A percentile compares a stretch with the other conserved stretches of the same genome.
Evolutionary conservation across 1,140 invertebrate genomes (phyloP).

Genomic region (Andrena cerasifolii): DNA sequence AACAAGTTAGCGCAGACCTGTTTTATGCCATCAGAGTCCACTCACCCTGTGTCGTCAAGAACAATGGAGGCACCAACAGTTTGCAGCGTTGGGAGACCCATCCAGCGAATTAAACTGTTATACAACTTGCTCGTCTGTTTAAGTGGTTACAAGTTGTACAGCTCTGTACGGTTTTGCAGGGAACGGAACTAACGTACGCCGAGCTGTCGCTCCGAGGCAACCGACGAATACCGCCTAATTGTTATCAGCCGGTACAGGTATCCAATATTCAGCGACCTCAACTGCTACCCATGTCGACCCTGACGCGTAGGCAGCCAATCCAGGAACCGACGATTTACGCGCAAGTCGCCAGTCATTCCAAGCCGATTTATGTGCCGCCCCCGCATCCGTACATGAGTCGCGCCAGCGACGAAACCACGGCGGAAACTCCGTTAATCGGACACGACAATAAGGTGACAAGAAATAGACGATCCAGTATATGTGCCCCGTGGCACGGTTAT

Average conservation of each 20-base stretch:
- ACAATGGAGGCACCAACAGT: background rate
- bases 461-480: background rate
- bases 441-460: constrained; percentile 79
- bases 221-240: constrained; percentile 77
- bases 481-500: background rate
- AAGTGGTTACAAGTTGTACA: constrained; percentile 1
- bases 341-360: constrained; percentile 83
- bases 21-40: too few relatives aligned
- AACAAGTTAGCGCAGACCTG: too few relatives aligned
- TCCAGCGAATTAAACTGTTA: constrained; percentile 42
- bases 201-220: constrained; percentile 82
- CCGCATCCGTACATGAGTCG: constrained; percentile 79
- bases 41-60: too few relatives aligned
- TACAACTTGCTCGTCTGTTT: background rate
- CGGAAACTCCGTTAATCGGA: constrained; percentile 80
- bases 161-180: constrained; percentile 59
- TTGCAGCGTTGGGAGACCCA: background rate
- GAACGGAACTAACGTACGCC: constrained; percentile 84
- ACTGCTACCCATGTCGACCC: constrained; percentile 81
- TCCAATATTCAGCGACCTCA: constrained; percentile 79
- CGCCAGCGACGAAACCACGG: constrained; percentile 77
- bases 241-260: constrained; percentile 80
- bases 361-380: constrained; percentile 79
- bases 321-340: constrained; percentile 85
- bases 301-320: constrained; percentile 80